Conservation (phyloP, 2,888 invertebrate species). For the Cosmorhoe ocellata region DNA sequence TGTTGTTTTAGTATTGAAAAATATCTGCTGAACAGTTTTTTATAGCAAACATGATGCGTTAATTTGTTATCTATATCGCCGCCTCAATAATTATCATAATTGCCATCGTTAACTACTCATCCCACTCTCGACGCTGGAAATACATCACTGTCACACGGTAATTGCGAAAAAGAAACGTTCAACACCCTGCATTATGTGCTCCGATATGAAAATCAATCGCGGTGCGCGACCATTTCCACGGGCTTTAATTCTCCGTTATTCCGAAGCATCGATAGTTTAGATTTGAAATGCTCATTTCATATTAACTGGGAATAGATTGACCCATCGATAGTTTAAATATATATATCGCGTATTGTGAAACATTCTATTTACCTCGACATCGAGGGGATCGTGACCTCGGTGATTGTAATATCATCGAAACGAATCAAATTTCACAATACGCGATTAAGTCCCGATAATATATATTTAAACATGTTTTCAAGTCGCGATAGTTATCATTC, state of each 20-base stretch:
- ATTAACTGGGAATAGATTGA: constrained; percentile 2
- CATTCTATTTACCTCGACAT: too few species aligned
- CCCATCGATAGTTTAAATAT: constrained; percentile 4
- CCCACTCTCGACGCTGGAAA: constrained; percentile 31
- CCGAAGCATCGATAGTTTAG: constrained; percentile 9
- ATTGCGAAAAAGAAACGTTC: constrained; percentile 42
- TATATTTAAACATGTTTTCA: too few species aligned
- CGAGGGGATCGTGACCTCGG: too few species aligned
- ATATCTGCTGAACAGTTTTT: too few species aligned
- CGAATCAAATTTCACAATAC: too few species aligned
- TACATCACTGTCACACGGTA: constrained; percentile 43
- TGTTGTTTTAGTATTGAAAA: too few species aligned
- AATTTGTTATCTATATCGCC: too few species aligned
- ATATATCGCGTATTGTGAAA: too few species aligned
- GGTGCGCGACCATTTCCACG: constrained; percentile 19
- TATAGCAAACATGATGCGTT: too few species aligned
- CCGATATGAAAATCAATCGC: constrained; percentile 23
- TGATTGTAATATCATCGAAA: too few species aligned
- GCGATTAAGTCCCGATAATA: too few species aligned
- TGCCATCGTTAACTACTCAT: constrained; percentile 36
- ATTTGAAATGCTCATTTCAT: constrained; percentile 14
- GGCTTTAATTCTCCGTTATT: constrained; percentile 11
- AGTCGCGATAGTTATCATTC: constrained; percentile 1
- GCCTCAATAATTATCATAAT: too few species aligned
- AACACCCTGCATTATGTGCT: constrained; percentile 19